phyloP scores from a whole-genome alignment of 2,888 invertebrate genomes.

The Polymixis flavicincta region DNA sequence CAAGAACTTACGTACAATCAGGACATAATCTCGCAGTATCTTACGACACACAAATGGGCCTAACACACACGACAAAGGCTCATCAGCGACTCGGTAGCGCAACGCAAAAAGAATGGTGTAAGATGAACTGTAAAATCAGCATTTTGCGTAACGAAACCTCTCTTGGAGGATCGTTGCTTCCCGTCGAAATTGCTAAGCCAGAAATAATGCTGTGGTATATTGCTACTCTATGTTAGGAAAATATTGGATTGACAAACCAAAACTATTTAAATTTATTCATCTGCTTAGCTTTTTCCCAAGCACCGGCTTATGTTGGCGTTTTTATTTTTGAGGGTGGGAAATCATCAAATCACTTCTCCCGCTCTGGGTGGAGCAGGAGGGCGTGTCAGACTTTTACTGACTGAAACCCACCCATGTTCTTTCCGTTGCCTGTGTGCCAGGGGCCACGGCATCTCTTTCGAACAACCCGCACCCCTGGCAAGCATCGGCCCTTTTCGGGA shows the following conservation, averaged over 20 bases:
- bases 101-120: not conserved
- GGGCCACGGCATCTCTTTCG: too few species aligned
- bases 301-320: too few species aligned
- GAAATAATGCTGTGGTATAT: not conserved
- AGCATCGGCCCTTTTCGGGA: too few species aligned
- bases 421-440: too few species aligned
- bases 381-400: too few species aligned
- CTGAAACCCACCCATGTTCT: too few species aligned
- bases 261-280: too few species aligned
- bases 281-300: too few species aligned
- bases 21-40: constrained; percentile 4
- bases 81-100: not conserved
- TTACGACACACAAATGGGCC: not conserved
- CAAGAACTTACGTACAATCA: constrained; percentile 22
- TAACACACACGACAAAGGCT: not conserved
- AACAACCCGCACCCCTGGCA: too few species aligned
- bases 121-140: not conserved
- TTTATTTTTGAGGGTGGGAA: too few species aligned
- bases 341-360: too few species aligned
- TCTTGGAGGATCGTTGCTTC: not conserved
- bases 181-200: not conserved
- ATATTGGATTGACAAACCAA: not conserved
- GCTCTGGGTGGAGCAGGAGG: too few species aligned
- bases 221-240: not conserved
- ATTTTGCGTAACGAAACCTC: not conserved